Evolutionary conservation across 2,113 vertebrate species (phyloP).

Genomic region (Meriones unguiculatus): DNA sequence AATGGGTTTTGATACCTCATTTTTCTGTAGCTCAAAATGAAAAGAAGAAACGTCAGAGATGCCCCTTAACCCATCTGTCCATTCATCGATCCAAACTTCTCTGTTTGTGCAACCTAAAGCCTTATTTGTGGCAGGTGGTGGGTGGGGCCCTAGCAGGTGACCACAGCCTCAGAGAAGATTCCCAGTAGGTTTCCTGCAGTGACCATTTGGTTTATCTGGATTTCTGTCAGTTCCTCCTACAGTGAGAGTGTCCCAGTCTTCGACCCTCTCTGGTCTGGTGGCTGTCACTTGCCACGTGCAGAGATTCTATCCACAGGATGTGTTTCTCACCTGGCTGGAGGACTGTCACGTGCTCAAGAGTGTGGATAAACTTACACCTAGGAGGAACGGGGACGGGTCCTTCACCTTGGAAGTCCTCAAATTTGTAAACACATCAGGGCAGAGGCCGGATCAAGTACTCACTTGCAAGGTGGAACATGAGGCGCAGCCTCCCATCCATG

Average conservation of each 20-base stretch:
- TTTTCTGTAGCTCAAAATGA: neutral
- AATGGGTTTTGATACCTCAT: neutral
- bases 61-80: neutral
- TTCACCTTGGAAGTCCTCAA: neutral
- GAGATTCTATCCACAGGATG: slow-evolving; percentile 55
- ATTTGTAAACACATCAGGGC: neutral
- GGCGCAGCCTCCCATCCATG: neutral
- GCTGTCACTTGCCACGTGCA: slow-evolving; percentile 35
- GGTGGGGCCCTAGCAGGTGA: neutral
- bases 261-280: neutral
- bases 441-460: neutral
- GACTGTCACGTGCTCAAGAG: neutral
- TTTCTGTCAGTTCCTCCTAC: slow-evolving; percentile 53
- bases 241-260: slow-evolving; percentile 60
- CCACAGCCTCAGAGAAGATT: neutral
- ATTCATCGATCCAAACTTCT: neutral
- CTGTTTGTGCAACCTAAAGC: too few species aligned
- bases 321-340: slow-evolving; percentile 58
- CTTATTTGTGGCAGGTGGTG: neutral
- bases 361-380: neutral
- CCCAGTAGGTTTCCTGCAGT: neutral
- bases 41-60: neutral
- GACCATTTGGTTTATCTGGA: slow-evolving; percentile 30
- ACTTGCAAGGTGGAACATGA: slow-evolving; percentile 64
- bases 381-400: slow-evolving; percentile 26